These are phyloP conservation scores for Epirrita christyi DNA, from an alignment of 2,888 invertebrate species.

Conservation along the genomic window DNA sequence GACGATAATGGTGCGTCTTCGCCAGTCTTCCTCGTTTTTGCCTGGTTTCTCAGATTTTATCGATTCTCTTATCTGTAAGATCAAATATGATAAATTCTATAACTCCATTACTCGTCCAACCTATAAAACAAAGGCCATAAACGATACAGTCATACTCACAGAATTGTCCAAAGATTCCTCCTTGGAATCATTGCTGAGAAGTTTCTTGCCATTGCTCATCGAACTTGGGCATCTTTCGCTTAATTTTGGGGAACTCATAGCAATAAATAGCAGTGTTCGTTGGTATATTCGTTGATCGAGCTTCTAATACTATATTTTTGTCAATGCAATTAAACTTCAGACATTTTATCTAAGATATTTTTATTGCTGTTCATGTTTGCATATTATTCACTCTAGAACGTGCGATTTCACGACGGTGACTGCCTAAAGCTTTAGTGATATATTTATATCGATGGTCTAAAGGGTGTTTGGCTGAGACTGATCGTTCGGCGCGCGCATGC, in stretches of 20 bases:
- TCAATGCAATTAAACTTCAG: background rate
- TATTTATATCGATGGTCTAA: no score
- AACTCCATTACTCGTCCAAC: constrained; percentile 2
- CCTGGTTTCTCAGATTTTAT: constrained; percentile 67
- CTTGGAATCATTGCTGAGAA: constrained; percentile 65
- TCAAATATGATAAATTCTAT: constrained; percentile 6
- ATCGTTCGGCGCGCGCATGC: constrained; percentile 25
- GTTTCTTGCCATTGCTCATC: constrained; percentile 71
- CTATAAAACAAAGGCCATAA: background rate
- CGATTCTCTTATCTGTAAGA: constrained; percentile 67
- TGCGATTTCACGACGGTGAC: constrained; percentile 20
- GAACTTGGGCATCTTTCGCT: constrained; percentile 72
- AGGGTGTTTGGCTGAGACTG: constrained; percentile 17
- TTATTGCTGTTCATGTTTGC: constrained; percentile 12
- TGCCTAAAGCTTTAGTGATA: no score
- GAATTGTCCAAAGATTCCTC: constrained; percentile 78
- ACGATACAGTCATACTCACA: constrained; percentile 54
- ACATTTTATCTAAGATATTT: constrained; percentile 14
- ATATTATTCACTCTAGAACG: background rate
- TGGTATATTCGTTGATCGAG: constrained; percentile 19
- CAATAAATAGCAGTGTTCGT: constrained; percentile 11
- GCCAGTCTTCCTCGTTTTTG: constrained; percentile 90
- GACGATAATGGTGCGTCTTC: constrained; percentile 95
- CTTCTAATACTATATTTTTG: background rate
- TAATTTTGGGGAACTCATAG: constrained; percentile 77